phyloP scores from a whole-genome alignment of 2,797 vertebrate species.

The Etheostoma perlongum region DNA sequence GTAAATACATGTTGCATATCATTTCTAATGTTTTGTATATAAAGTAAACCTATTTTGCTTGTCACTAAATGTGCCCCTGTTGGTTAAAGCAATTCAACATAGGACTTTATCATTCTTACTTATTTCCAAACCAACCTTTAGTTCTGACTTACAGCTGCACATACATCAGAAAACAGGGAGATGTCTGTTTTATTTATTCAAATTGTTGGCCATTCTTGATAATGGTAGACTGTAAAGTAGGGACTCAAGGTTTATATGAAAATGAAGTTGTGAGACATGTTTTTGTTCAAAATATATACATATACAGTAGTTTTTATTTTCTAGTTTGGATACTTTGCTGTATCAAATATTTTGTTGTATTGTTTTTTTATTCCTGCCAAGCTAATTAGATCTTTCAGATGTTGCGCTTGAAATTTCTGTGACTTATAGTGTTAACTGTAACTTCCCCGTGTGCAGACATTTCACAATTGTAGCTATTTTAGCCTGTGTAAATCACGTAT shows the following conservation, averaged over 20 bases:
- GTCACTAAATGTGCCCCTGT: slow-evolving; percentile 34
- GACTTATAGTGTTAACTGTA: not conserved
- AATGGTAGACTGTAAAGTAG: not conserved
- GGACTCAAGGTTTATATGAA: not conserved
- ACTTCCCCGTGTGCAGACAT: slow-evolving; percentile 11
- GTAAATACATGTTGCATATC: slow-evolving; percentile 63
- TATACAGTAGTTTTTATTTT: not conserved
- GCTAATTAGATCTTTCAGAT: not conserved
- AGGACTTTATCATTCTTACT: not conserved
- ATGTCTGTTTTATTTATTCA: not conserved
- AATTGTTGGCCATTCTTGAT: not conserved
- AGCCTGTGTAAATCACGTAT: slow-evolving; percentile 7
- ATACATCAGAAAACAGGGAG: not conserved
- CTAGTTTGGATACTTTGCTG: not conserved
- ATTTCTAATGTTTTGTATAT: slow-evolving; percentile 45
- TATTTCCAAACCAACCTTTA: slow-evolving; percentile 5
- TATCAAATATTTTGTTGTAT: not conserved
- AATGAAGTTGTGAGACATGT: not conserved
- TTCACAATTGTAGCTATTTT: not conserved
- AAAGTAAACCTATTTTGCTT: slow-evolving; percentile 34
- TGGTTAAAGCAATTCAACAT: slow-evolving; percentile 8
- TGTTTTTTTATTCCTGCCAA: not conserved
- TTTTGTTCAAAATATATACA: not conserved
- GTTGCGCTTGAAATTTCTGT: slow-evolving; percentile 2
- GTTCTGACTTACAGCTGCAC: slow-evolving; percentile 23